Conservation (phyloP, 53 echinoderm and acorn worm species). For the Mesocentrotus franciscanus region DNA sequence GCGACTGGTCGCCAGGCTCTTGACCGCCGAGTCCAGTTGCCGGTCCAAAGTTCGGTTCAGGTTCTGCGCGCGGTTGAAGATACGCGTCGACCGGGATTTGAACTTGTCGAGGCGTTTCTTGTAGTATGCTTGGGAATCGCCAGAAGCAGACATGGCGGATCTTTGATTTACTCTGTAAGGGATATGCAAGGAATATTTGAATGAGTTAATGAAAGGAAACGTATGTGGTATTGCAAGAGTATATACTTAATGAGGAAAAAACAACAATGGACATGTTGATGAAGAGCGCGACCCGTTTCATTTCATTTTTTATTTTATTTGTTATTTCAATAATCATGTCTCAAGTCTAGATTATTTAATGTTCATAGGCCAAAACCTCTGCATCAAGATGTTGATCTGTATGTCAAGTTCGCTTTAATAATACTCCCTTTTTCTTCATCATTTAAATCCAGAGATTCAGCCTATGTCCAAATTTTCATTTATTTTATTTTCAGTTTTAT, state of each 20-base stretch:
- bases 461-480: too few species aligned
- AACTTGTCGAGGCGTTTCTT: conserved; percentile 79
- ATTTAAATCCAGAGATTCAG: too few species aligned
- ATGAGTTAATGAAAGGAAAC: neutral
- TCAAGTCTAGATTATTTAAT: too few species aligned
- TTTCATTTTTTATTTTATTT: neutral
- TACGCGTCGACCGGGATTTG: conserved; percentile 76
- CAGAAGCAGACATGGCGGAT: conserved; percentile 48
- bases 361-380: too few species aligned
- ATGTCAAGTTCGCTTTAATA: too few species aligned
- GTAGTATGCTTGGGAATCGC: conserved; percentile 78
- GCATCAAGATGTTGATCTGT: too few species aligned
- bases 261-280: neutral
- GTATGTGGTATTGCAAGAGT: neutral
- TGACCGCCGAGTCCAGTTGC: conserved; percentile 68
- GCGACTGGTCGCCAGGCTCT: conserved; percentile 72
- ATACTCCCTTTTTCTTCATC: too few species aligned
- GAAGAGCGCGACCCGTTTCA: neutral
- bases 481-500: too few species aligned
- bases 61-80: conserved; percentile 82
- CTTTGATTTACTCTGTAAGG: neutral
- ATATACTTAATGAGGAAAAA: neutral
- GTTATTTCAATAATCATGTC: too few species aligned
- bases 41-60: conserved; percentile 85
- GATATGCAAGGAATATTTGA: neutral